Conservation (phyloP, 2,888 invertebrate species). For the Drosophila merina region DNA sequence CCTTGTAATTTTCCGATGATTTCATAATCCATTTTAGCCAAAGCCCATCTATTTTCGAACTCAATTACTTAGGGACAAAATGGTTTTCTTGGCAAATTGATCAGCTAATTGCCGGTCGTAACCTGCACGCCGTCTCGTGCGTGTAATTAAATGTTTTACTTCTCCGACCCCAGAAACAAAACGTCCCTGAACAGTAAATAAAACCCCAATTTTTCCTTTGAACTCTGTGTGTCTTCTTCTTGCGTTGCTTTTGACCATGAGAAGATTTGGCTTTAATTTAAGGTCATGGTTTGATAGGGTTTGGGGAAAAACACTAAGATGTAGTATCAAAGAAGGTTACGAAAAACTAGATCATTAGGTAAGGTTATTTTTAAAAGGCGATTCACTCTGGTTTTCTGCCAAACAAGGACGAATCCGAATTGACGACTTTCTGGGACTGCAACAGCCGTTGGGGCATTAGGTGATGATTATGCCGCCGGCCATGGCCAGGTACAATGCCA, state of each 20-base stretch:
- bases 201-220: conserved; percentile 11
- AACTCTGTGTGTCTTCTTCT: not conserved
- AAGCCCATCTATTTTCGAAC: conserved; percentile 4
- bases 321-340: conserved; percentile 13
- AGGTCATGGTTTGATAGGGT: conserved; percentile 8
- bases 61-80: conserved; percentile 40
- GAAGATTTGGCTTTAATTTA: conserved; percentile 31
- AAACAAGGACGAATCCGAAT: not conserved
- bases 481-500: conserved; percentile 16
- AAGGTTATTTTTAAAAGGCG: not conserved
- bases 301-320: not conserved
- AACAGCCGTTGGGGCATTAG: conserved; percentile 10
- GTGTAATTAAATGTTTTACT: conserved; percentile 39
- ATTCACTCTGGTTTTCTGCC: not conserved
- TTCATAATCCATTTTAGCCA: conserved; percentile 27
- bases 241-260: conserved; percentile 59
- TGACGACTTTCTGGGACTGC: conserved; percentile 1
- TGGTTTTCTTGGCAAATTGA: conserved; percentile 29
- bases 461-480: conserved; percentile 25
- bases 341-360: not conserved
- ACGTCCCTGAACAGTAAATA: conserved; percentile 8
- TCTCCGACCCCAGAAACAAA: conserved; percentile 20
- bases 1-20: conserved; percentile 47
- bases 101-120: conserved; percentile 26
- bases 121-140: conserved; percentile 13